Conservation (phyloP, 1,140 invertebrate species). For the Araneus ventricosus region DNA sequence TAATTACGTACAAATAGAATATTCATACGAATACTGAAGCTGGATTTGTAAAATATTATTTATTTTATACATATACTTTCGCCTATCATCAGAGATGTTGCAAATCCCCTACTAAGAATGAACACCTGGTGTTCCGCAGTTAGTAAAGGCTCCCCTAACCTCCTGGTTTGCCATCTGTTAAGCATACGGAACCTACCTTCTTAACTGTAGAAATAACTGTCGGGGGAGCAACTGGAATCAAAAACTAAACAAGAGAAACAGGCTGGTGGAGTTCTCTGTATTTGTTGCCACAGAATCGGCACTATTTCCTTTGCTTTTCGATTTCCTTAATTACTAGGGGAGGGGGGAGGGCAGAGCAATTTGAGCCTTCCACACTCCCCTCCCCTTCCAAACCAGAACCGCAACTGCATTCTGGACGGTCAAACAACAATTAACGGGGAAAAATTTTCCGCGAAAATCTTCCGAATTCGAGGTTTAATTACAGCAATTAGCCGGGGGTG, state of each 20-base stretch:
- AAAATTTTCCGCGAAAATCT: constrained; percentile 60
- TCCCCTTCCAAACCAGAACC: not conserved
- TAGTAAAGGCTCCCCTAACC: constrained; percentile 7
- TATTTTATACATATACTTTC: too few relatives aligned
- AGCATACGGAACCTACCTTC: constrained; percentile 51
- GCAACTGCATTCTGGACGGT: constrained; percentile 58
- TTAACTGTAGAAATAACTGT: constrained; percentile 64
- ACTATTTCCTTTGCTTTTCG: constrained; percentile 40
- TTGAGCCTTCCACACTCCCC: constrained; percentile 23
- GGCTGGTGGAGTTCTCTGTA: constrained; percentile 9
- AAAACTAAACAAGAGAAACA: constrained; percentile 60
- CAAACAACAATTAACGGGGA: constrained; percentile 73
- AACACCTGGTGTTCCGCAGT: not conserved
- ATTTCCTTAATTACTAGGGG: constrained; percentile 68
- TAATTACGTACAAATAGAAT: too few relatives aligned
- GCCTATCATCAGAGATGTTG: not conserved
- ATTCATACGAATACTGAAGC: too few relatives aligned
- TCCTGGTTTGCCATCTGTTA: constrained; percentile 43
- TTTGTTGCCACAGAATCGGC: constrained; percentile 21
- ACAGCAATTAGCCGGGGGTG: constrained; percentile 66
- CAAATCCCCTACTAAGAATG: not conserved
- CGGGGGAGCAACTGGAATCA: constrained; percentile 36
- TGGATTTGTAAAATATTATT: too few relatives aligned
- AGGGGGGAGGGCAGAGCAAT: constrained; percentile 41
- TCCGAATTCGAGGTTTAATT: constrained; percentile 71